A percentile compares a stretch with the other conserved stretches of the same genome.
Evolutionary conservation across 2,888 invertebrate species (phyloP).

Genomic region (Coremacera marginata): DNA sequence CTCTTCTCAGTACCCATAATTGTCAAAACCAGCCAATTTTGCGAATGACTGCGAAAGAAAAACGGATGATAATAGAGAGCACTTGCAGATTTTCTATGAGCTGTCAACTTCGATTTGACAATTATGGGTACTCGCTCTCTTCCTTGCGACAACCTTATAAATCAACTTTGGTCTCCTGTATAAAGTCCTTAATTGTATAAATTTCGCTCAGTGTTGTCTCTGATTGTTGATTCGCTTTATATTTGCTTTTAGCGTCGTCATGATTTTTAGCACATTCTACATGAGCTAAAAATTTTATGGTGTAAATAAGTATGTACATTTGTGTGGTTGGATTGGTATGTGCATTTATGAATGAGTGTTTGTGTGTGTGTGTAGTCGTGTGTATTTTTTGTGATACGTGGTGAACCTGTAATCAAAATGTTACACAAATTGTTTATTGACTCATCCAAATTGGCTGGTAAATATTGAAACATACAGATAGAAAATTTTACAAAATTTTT

Average conservation of each 20-base stretch:
- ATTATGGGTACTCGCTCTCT: too few species aligned
- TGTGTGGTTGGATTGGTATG: neutral
- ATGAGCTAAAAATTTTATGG: conserved; percentile 33
- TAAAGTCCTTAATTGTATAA: too few species aligned
- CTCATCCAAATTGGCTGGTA: conserved; percentile 58
- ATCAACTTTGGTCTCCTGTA: too few species aligned
- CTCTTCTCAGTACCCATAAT: too few species aligned
- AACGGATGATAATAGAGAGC: too few species aligned
- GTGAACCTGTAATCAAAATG: conserved; percentile 55
- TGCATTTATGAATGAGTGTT: neutral
- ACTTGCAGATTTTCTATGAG: too few species aligned
- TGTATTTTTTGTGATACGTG: conserved; percentile 40
- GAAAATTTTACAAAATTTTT: neutral
- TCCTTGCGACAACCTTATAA: too few species aligned
- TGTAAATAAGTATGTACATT: conserved; percentile 1
- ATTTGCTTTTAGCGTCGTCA: conserved; percentile 4
- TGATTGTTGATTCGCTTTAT: neutral
- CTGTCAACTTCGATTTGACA: too few species aligned
- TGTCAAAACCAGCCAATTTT: too few species aligned
- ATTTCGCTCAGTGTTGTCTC: conserved; percentile 13
- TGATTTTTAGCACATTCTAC: conserved; percentile 32
- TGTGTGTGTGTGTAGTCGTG: conserved; percentile 8
- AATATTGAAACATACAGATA: conserved; percentile 45
- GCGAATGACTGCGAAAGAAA: too few species aligned
- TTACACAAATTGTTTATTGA: conserved; percentile 55